These are phyloP conservation scores for Sinella curviseta DNA, from an alignment of 1,140 invertebrate species.

Conservation along the genomic window DNA sequence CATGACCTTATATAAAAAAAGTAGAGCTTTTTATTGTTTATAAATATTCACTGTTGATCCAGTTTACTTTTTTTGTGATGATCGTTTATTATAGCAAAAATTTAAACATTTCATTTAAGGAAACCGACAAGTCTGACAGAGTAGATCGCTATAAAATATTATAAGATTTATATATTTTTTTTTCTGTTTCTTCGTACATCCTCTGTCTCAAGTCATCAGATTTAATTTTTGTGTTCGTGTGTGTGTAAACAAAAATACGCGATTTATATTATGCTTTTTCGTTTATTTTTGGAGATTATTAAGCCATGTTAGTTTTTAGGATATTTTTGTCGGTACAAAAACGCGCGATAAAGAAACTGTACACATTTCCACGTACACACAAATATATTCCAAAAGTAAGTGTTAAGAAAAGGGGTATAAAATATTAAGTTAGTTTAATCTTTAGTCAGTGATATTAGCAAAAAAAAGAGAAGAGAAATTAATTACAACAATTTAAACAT, in stretches of 20 bases:
- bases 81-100: not conserved
- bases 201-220: too few relatives aligned
- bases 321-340: too few relatives aligned
- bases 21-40: not conserved
- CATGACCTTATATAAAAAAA: not conserved
- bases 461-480: too few relatives aligned
- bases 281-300: not conserved
- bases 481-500: too few relatives aligned
- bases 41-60: not conserved
- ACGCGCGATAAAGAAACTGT: too few relatives aligned
- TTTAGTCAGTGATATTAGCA: too few relatives aligned
- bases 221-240: not conserved
- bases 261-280: not conserved
- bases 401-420: too few relatives aligned
- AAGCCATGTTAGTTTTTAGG: not conserved
- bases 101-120: not conserved
- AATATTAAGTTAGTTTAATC: too few relatives aligned
- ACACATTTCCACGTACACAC: too few relatives aligned
- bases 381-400: too few relatives aligned
- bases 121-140: slow-evolving; percentile 1
- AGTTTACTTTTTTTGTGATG: not conserved
- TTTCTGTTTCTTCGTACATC: not conserved
- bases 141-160: not conserved
- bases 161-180: not conserved
- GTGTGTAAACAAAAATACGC: not conserved